Conservation (phyloP, 2,888 invertebrate genomes). For the Hyposoter dolosus region DNA sequence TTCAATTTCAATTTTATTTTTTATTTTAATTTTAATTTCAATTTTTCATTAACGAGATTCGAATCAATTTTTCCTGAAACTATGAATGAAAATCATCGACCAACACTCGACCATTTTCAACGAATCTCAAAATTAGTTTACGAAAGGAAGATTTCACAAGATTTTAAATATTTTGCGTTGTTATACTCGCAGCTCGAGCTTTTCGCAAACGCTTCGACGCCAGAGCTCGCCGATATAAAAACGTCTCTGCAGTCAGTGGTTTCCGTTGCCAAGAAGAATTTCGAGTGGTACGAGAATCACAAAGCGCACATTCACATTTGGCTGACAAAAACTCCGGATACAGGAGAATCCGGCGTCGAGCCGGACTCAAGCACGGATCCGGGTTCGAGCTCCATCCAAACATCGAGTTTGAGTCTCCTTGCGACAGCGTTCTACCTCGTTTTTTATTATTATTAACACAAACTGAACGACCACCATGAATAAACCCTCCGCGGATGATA, state of each 20-base stretch:
- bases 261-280: slow-evolving; percentile 63
- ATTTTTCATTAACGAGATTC: background rate
- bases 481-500: background rate
- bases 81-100: background rate
- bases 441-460: background rate
- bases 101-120: background rate
- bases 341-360: background rate
- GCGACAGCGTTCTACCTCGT: slow-evolving; percentile 11
- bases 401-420: slow-evolving; percentile 28
- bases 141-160: background rate
- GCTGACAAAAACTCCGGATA: slow-evolving; percentile 36
- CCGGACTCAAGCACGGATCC: background rate
- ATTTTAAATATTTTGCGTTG: background rate
- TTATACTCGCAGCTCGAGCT: slow-evolving; percentile 67
- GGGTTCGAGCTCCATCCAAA: slow-evolving; percentile 17
- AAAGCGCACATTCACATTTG: slow-evolving; percentile 55
- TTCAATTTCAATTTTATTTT: too few relatives aligned
- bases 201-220: slow-evolving; percentile 44
- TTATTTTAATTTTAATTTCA: background rate
- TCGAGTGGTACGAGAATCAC: slow-evolving; percentile 56
- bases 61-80: background rate
- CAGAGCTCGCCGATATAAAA: slow-evolving; percentile 4
- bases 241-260: slow-evolving; percentile 40
- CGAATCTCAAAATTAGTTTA: background rate
- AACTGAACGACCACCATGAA: background rate